Evolutionary conservation across 2,797 vertebrate genomes (phyloP).

Genomic region (Pseudochirops corinnae): DNA sequence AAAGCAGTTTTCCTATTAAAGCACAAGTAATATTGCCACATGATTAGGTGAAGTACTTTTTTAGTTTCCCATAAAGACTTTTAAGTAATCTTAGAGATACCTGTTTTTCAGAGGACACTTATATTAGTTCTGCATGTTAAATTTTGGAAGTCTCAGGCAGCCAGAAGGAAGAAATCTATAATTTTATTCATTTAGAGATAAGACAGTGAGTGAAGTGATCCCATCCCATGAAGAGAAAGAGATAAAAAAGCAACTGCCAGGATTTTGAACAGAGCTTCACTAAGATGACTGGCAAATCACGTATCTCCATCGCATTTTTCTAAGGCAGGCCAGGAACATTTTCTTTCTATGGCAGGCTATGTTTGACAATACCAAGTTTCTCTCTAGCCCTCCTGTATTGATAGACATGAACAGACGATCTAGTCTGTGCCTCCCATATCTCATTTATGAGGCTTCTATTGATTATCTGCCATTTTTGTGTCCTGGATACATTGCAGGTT

Average conservation of each 20-base stretch:
- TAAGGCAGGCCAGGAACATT: neutral
- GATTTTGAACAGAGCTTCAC: neutral
- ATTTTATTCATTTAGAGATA: neutral
- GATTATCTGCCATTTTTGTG: conserved; percentile 2
- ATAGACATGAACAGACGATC: neutral
- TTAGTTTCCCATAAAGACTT: neutral
- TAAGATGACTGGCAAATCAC: neutral
- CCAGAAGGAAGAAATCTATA: neutral
- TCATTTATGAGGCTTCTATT: neutral
- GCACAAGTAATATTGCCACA: neutral
- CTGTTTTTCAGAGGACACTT: neutral
- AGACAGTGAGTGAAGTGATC: neutral
- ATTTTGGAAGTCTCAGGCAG: neutral
- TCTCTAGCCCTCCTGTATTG: neutral
- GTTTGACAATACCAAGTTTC: neutral
- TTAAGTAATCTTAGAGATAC: neutral
- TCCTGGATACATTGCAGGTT: conserved; percentile 1
- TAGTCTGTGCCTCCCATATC: neutral
- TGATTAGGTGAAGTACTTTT: neutral
- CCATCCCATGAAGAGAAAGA: neutral
- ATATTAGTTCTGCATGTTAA: neutral
- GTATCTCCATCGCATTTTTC: rapidly evolving
- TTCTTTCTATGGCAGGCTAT: neutral
- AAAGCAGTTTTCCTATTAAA: neutral
- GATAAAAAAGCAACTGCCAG: neutral